phyloP scores from a whole-genome alignment of 2,888 invertebrate species.

The Papilio protenor region DNA sequence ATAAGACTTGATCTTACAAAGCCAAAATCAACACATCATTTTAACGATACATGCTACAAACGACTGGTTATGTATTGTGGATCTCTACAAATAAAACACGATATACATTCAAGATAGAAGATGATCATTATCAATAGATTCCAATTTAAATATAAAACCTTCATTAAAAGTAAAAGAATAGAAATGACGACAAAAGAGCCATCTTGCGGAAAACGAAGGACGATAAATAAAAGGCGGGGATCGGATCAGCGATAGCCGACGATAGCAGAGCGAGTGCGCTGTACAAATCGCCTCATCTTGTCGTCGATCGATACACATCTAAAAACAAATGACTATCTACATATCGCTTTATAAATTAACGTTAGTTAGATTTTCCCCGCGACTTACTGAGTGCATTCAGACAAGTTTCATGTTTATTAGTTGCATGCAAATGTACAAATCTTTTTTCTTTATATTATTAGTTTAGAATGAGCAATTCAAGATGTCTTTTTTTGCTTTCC shows the following conservation, averaged over 20 bases:
- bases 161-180: not conserved
- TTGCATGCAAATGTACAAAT: too few relatives aligned
- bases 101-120: not conserved
- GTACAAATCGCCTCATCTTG: slow-evolving; percentile 37
- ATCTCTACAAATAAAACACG: too few relatives aligned
- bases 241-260: slow-evolving; percentile 8
- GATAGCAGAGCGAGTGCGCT: not conserved
- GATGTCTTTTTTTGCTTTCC: not conserved
- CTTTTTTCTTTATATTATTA: too few relatives aligned
- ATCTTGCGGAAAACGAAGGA: slow-evolving; percentile 16
- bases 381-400: too few relatives aligned
- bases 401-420: too few relatives aligned
- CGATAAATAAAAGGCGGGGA: slow-evolving; percentile 32
- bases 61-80: too few relatives aligned
- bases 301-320: slow-evolving; percentile 8
- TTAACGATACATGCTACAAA: too few relatives aligned
- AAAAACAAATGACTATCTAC: not conserved
- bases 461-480: not conserved
- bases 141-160: not conserved
- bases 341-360: not conserved
- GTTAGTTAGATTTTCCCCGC: not conserved
- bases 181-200: slow-evolving; percentile 19
- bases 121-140: not conserved
- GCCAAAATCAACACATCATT: too few relatives aligned
- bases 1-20: too few relatives aligned